Percentiles rank a stretch among this genome's conserved stretches.
These are phyloP conservation scores for Ia io DNA, from an alignment of 2,113 vertebrate genomes.

Conservation along the genomic window DNA sequence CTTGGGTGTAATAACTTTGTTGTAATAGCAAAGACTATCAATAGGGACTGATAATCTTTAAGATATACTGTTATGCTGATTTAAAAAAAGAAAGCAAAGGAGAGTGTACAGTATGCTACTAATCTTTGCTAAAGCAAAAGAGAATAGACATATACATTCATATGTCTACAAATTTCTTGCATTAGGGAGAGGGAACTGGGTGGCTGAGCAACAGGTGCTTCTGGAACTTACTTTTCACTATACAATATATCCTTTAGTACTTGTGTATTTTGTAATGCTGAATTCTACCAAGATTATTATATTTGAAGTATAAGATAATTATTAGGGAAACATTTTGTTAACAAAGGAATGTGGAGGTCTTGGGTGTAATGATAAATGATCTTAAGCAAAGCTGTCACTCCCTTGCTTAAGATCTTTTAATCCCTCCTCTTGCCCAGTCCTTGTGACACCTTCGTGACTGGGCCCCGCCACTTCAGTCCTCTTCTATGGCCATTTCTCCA, in stretches of 20 bases:
- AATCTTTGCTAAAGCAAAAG: background rate
- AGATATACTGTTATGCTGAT: background rate
- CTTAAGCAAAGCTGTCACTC: background rate
- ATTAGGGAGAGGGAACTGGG: background rate
- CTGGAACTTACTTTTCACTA: background rate
- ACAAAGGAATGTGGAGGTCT: background rate
- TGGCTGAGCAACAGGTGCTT: background rate
- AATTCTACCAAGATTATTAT: background rate
- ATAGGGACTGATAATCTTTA: background rate
- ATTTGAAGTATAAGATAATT: conserved; percentile 6
- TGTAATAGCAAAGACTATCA: conserved; percentile 23
- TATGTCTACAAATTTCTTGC: background rate
- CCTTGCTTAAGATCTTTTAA: background rate
- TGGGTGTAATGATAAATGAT: background rate
- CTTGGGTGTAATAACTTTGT: background rate
- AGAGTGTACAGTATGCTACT: background rate
- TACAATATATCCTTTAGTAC: background rate
- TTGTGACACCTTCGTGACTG: background rate
- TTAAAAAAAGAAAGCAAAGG: background rate
- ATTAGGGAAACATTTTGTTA: background rate
- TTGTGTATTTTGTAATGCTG: background rate
- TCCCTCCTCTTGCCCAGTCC: background rate
- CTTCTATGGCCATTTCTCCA: background rate
- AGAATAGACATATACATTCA: background rate
- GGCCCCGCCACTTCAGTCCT: background rate